A percentile compares a stretch with the other conserved stretches of the same genome.
Conservation (phyloP, 1,140 invertebrate genomes). For the Parasteatoda tepidariorum region DNA sequence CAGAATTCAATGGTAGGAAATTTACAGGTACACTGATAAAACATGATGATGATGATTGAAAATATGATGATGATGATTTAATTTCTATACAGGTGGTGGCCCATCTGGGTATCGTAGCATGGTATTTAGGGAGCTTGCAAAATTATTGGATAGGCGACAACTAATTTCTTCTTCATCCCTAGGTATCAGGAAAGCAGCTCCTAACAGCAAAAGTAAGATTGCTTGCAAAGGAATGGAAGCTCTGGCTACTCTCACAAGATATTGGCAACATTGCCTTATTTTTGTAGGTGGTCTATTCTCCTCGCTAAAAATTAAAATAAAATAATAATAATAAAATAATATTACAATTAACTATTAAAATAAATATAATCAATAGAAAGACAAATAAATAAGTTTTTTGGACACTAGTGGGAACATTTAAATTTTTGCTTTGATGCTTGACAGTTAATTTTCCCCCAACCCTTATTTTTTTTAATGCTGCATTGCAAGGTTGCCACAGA, state of each 20-base stretch:
- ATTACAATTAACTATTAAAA: too few relatives aligned
- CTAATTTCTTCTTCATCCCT: slow-evolving; percentile 88
- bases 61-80: not conserved
- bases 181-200: slow-evolving; percentile 87
- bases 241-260: slow-evolving; percentile 86
- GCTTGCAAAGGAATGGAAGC: slow-evolving; percentile 86
- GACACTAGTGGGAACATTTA: too few relatives aligned
- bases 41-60: not conserved
- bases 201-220: slow-evolving; percentile 87
- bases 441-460: too few relatives aligned
- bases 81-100: slow-evolving; percentile 82
- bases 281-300: slow-evolving; percentile 70
- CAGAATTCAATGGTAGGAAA: not conserved
- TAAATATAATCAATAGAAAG: too few relatives aligned
- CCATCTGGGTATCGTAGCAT: slow-evolving; percentile 88
- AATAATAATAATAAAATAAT: not conserved
- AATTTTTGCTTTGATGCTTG: too few relatives aligned
- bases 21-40: not conserved
- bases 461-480: too few relatives aligned
- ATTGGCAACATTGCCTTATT: slow-evolving; percentile 80
- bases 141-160: slow-evolving; percentile 84
- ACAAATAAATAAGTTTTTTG: too few relatives aligned
- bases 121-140: slow-evolving; percentile 82
- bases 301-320: slow-evolving; percentile 19
- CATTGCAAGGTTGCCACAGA: too few relatives aligned